A percentile compares a stretch with the other conserved stretches of the same genome.
Evolutionary conservation across 2,113 vertebrate species (phyloP).

Genomic region (Arvicanthis niloticus): DNA sequence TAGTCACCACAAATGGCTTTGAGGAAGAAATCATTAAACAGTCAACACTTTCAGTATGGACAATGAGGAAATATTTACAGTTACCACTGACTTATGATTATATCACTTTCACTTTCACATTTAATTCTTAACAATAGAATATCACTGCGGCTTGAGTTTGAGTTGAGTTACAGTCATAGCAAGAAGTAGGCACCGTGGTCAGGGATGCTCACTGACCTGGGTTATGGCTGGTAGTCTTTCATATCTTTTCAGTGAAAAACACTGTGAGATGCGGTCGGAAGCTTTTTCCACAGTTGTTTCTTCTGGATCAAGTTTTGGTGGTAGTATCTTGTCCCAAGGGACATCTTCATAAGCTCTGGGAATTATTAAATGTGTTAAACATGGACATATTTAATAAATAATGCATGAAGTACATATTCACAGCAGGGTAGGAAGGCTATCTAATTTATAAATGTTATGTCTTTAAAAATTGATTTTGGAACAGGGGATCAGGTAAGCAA

Average conservation of each 20-base stretch:
- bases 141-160: not conserved
- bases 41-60: not conserved
- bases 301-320: constrained; percentile 78
- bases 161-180: not conserved
- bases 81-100: not conserved
- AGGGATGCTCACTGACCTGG: constrained; percentile 82
- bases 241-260: constrained; percentile 83
- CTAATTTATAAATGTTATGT: not conserved
- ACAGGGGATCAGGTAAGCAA: not conserved
- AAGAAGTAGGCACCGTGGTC: not conserved
- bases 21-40: not conserved
- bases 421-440: not conserved
- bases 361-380: constrained; percentile 32
- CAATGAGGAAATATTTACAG: not conserved
- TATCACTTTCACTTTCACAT: not conserved
- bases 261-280: constrained; percentile 82
- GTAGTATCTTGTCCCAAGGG: constrained; percentile 85
- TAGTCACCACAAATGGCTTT: not conserved
- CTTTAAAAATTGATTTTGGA: not conserved
- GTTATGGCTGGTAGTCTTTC: constrained; percentile 81
- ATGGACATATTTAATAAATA: not conserved
- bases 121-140: not conserved
- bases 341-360: constrained; percentile 86
- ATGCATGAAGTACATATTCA: not conserved
- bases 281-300: constrained; percentile 81